Evolutionary conservation across 2,113 vertebrate genomes (phyloP), one percentile per base, ranked within the genome.

Genomic region (Scartelaos histophorus): DNA sequence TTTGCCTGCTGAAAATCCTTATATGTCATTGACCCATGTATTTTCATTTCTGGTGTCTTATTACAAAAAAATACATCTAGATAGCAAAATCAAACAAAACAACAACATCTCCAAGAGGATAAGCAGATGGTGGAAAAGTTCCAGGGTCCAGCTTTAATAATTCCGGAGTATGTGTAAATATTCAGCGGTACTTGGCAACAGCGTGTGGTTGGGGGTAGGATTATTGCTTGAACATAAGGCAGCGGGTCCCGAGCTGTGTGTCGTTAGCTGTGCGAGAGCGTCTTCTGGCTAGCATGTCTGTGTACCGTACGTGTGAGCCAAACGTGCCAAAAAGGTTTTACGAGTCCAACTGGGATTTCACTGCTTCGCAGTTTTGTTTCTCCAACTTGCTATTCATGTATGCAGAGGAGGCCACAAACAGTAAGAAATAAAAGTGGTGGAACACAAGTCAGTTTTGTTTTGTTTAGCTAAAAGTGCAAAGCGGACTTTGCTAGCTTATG

Each of bases 161-260:
- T 74, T 38, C 76, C 47, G 16, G 69, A 11, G 58, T 70, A 71
- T 35, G 45, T 17, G 34, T 57, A 69, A 70, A 47, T 75, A 68
- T 74, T 78, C 15, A 22, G 21, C 19, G 58, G 12, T 47, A 21
- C 54, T 56, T 68, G 46, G 24, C 60, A 21, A 13, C 13, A 13
- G 1, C 2, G 13, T 47, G n/a, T 53, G 58, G 68, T 34, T 66
- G 15, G 49, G 49, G 49, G 3, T n/a, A 49, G 51, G 51, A 53
- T 53, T 13, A 34, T 69, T 70, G 61, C 3, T 71, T 43, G 54
- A 76, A 60, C 21, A 70, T 45, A 45, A 61, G 62, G 46, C 29
- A 43, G 29, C 56, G 56, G 51, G 17, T 24, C 57, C 75, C 10
- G 34, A 65, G 22, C 21, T 70, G 22, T 62, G 7, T 71, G 73